Conservation (phyloP, 2,113 vertebrate species). For the Seriola rivoliana region DNA sequence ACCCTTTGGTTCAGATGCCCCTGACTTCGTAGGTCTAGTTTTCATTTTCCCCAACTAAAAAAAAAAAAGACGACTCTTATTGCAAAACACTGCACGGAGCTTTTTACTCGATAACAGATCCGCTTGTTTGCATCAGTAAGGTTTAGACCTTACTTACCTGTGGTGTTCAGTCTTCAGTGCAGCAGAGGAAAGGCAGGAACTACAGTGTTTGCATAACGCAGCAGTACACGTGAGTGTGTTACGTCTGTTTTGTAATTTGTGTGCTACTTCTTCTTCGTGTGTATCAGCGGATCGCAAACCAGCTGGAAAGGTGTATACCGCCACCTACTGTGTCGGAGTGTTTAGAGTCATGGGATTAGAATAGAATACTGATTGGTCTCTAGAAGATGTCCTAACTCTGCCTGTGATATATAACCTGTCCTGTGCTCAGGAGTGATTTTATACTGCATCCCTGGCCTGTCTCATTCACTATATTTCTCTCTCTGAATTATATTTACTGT, state of each 20-base stretch:
- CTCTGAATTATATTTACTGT: no score
- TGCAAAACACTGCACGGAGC: background rate
- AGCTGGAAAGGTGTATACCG: no score
- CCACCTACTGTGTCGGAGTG: no score
- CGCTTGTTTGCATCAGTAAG: background rate
- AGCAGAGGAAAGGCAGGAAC: background rate
- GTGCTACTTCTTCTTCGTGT: background rate
- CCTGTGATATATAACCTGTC: no score
- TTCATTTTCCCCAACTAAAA: constrained; percentile 58
- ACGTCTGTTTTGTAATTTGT: constrained; percentile 73
- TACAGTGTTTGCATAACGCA: constrained; percentile 36
- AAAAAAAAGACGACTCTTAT: no score
- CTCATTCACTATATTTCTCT: no score
- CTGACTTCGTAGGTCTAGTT: constrained; percentile 40
- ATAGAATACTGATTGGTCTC: no score
- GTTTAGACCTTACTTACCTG: constrained; percentile 9
- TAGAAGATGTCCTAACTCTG: no score
- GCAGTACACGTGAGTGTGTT: constrained; percentile 43
- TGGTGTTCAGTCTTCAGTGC: background rate
- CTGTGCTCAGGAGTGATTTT: no score
- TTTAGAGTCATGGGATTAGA: no score
- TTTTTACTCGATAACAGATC: background rate
- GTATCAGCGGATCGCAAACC: no score
- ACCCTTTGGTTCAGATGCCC: constrained; percentile 28
- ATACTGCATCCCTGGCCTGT: no score